phyloP scores from a whole-genome alignment of 1,140 invertebrate genomes.

The Arctopsyche grandis region DNA sequence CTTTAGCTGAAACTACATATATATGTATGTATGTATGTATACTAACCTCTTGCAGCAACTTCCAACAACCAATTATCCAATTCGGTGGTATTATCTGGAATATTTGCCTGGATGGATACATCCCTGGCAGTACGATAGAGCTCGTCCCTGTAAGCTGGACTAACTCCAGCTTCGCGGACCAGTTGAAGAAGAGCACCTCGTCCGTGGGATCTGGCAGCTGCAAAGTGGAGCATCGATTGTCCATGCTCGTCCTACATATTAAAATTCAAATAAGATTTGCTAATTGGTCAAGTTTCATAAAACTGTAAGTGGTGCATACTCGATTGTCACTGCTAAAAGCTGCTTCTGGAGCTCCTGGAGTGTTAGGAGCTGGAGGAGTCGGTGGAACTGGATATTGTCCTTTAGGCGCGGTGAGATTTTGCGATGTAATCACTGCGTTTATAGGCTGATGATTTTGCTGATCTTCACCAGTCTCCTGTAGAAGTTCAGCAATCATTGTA shows the following conservation, averaged over 20 bases:
- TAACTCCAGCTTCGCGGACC: constrained; percentile 80
- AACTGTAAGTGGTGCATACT: constrained; percentile 59
- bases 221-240: constrained; percentile 89
- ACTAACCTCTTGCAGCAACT: constrained; percentile 81
- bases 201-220: constrained; percentile 79
- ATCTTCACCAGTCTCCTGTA: background rate
- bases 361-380: constrained; percentile 58
- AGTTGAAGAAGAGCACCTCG: constrained; percentile 80
- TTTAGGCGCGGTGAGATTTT: constrained; percentile 31
- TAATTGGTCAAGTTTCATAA: background rate
- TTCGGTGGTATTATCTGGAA: constrained; percentile 81
- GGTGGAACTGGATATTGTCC: constrained; percentile 37
- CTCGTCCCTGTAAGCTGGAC: constrained; percentile 82
- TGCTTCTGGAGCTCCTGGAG: constrained; percentile 67
- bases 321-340: constrained; percentile 71
- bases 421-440: constrained; percentile 40
- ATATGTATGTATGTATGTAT: too few species aligned
- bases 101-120: constrained; percentile 80
- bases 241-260: constrained; percentile 81
- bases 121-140: constrained; percentile 87
- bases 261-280: background rate
- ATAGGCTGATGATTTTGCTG: constrained; percentile 42
- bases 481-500: constrained; percentile 10
- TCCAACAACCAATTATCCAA: constrained; percentile 84
- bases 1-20: too few species aligned